Percentiles rank a stretch among this genome's conserved stretches.
Evolutionary conservation across 2,888 invertebrate genomes (phyloP).

Genomic region (Anaspis maculata): DNA sequence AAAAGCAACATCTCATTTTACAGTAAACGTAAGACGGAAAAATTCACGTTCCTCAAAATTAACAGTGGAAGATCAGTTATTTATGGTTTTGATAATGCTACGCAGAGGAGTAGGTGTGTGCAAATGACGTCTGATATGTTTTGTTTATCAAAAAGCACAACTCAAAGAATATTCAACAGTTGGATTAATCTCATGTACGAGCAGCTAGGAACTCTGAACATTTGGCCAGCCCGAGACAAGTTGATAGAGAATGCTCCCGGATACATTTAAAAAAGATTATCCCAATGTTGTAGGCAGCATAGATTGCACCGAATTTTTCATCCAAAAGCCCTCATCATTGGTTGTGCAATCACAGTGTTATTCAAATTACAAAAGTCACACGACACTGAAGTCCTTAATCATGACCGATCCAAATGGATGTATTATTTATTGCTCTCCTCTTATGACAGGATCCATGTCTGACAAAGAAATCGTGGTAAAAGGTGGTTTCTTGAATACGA

Average conservation of each 20-base stretch:
- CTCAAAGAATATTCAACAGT: not conserved
- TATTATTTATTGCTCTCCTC: not conserved
- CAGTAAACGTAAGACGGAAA: not conserved
- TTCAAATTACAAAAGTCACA: too few species aligned
- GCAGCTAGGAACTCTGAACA: constrained; percentile 6
- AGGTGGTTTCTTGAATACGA: constrained; percentile 9
- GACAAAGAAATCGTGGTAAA: constrained; percentile 14
- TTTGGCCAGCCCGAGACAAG: constrained; percentile 14
- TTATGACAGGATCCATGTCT: constrained; percentile 6
- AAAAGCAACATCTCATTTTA: not conserved
- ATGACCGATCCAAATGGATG: constrained; percentile 8
- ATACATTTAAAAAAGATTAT: constrained; percentile 10
- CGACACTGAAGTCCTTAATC: constrained; percentile 14
- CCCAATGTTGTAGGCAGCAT: constrained; percentile 14
- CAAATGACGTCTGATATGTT: constrained; percentile 1
- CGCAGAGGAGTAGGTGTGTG: not conserved
- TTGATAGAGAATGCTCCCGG: constrained; percentile 10
- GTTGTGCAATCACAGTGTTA: too few species aligned
- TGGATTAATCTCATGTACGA: constrained; percentile 6
- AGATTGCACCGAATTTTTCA: constrained; percentile 14
- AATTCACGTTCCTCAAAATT: not conserved
- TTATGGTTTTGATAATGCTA: constrained; percentile 1
- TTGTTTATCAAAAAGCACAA: not conserved
- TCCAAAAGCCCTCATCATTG: constrained; percentile 16
- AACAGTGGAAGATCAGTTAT: not conserved